These are phyloP conservation scores for Scaptomyza flava DNA, from an alignment of 2,888 invertebrate genomes.

Conservation along the genomic window DNA sequence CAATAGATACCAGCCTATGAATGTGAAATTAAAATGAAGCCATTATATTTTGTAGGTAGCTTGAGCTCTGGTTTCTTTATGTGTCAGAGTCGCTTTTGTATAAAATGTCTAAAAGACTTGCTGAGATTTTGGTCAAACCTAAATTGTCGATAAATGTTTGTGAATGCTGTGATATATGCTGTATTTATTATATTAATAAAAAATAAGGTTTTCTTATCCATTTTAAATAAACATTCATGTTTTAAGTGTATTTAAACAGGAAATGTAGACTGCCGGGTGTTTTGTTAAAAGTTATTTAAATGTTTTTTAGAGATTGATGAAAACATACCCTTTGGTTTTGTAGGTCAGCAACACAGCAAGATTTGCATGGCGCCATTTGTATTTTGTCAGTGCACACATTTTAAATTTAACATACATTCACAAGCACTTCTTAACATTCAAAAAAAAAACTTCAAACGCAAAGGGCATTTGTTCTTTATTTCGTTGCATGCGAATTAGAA, in stretches of 20 bases:
- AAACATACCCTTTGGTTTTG: slow-evolving; percentile 24
- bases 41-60: slow-evolving; percentile 53
- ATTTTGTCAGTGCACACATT: slow-evolving; percentile 27
- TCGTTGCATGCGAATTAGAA: slow-evolving; percentile 33
- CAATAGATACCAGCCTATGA: not conserved
- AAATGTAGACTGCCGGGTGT: slow-evolving; percentile 39
- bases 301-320: slow-evolving; percentile 18
- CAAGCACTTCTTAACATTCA: slow-evolving; percentile 4
- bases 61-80: slow-evolving; percentile 1
- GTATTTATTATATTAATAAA: slow-evolving; percentile 41
- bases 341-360: slow-evolving; percentile 35
- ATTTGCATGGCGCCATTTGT: not conserved
- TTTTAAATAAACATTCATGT: slow-evolving; percentile 3
- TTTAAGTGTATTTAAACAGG: not conserved
- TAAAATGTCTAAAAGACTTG: slow-evolving; percentile 12
- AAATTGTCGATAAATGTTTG: not conserved
- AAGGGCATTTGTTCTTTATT: slow-evolving; percentile 30
- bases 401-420: slow-evolving; percentile 1
- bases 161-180: not conserved
- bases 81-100: not conserved
- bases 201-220: slow-evolving; percentile 37
- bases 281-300: slow-evolving; percentile 32
- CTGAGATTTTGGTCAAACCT: not conserved
- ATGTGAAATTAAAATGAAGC: slow-evolving; percentile 37
- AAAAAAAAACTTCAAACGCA: slow-evolving; percentile 39